Evolutionary conservation across 1,140 invertebrate genomes (phyloP).

Genomic region (Ephestia elutella): DNA sequence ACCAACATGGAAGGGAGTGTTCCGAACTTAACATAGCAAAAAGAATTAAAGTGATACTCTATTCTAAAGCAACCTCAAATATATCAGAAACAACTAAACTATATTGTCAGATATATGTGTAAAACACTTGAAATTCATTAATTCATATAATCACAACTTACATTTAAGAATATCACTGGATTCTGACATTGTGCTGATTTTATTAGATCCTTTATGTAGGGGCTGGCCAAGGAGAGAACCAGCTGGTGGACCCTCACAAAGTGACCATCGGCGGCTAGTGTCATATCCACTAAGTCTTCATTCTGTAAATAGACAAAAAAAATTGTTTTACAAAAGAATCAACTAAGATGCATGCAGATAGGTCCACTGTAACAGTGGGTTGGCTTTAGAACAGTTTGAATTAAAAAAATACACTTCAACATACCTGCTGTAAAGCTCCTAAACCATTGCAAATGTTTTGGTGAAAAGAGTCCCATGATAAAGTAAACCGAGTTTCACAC

Average conservation of each 20-base stretch:
- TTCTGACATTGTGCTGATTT: conserved; percentile 83
- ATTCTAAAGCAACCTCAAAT: too few species aligned
- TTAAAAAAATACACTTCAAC: background rate
- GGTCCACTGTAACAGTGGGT: too few species aligned
- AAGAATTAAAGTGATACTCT: too few species aligned
- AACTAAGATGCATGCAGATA: too few species aligned
- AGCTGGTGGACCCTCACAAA: conserved; percentile 83
- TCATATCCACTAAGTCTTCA: conserved; percentile 84
- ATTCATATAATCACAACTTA: conserved; percentile 39
- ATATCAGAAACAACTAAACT: too few species aligned
- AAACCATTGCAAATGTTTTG: conserved; percentile 15
- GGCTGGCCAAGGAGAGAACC: conserved; percentile 81
- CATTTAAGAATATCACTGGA: conserved; percentile 80
- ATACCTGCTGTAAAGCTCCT: conserved; percentile 17
- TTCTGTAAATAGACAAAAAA: conserved; percentile 74
- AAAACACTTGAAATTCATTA: too few species aligned
- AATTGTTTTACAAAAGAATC: too few species aligned
- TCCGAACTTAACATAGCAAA: too few species aligned
- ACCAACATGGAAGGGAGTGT: too few species aligned
- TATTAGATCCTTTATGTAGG: conserved; percentile 83
- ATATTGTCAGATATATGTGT: too few species aligned
- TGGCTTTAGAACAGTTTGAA: too few species aligned
- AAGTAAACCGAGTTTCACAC: conserved; percentile 7
- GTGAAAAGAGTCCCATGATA: conserved; percentile 10
- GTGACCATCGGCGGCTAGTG: conserved; percentile 82